phyloP scores from a whole-genome alignment of 2,113 vertebrate genomes.

The Carassius auratus region DNA sequence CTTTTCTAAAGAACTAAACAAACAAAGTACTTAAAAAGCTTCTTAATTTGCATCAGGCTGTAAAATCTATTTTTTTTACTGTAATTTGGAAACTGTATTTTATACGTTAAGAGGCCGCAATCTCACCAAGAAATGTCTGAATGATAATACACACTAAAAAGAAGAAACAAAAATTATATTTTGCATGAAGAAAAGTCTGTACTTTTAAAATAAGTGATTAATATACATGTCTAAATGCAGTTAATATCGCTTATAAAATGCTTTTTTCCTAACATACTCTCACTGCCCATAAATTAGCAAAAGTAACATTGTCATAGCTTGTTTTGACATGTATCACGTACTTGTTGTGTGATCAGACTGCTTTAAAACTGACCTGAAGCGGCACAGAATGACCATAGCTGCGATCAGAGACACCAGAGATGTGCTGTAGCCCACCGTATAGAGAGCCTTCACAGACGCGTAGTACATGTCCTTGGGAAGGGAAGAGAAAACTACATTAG shows the following conservation, averaged over 20 bases:
- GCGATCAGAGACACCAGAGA: constrained; percentile 95
- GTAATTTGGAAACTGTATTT: neutral
- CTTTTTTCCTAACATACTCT: too few relatives aligned
- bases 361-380: constrained; percentile 86
- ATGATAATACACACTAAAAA: neutral
- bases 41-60: neutral
- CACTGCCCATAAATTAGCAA: too few relatives aligned
- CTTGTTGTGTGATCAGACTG: neutral
- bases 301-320: neutral
- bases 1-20: neutral
- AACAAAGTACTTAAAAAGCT: neutral
- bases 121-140: neutral
- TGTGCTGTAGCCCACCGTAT: constrained; percentile 97
- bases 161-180: neutral
- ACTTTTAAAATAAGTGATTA: neutral
- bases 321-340: neutral
- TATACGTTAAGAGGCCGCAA: neutral
- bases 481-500: constrained; percentile 25
- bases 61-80: neutral
- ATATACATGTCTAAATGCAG: too few relatives aligned
- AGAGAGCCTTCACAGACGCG: constrained; percentile 92
- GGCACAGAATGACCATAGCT: constrained; percentile 95
- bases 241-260: too few relatives aligned
- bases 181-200: neutral
- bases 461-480: constrained; percentile 84